Conservation (phyloP, 2,888 invertebrate genomes). For the Esperia sulphurella region DNA sequence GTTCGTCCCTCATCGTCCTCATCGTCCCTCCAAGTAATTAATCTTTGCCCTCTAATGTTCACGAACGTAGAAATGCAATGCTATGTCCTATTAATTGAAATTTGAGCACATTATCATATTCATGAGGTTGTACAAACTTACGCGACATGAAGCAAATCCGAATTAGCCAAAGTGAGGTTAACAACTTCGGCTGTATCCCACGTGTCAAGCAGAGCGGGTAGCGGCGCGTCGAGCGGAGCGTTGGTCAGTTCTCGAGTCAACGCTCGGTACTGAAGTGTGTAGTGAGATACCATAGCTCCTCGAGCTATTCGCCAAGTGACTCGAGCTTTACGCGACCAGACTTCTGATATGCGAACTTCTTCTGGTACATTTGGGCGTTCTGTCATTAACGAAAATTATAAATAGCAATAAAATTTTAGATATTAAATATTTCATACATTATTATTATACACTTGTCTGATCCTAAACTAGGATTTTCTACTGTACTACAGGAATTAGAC, state of each 20-base stretch:
- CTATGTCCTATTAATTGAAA: conserved; percentile 22
- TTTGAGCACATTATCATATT: conserved; percentile 33
- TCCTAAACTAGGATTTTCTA: too few species aligned
- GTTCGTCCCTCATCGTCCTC: too few species aligned
- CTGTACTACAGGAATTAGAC: too few species aligned
- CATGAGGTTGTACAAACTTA: conserved; percentile 46
- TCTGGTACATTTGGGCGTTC: conserved; percentile 67
- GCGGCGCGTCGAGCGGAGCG: conserved; percentile 55
- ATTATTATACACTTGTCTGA: too few species aligned
- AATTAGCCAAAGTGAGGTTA: conserved; percentile 63
- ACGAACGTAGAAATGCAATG: background rate
- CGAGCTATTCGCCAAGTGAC: conserved; percentile 65
- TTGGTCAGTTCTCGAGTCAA: conserved; percentile 50
- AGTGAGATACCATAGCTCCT: conserved; percentile 65
- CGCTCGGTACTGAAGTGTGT: conserved; percentile 63
- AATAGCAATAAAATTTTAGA: too few species aligned
- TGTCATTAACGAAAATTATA: conserved; percentile 16
- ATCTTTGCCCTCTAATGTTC: background rate
- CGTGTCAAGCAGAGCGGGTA: conserved; percentile 56
- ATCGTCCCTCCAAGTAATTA: background rate
- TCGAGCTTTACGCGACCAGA: conserved; percentile 66
- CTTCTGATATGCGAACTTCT: conserved; percentile 68
- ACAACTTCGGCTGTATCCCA: conserved; percentile 66
- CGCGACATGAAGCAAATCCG: conserved; percentile 68
- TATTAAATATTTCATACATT: too few species aligned